phyloP scores from a whole-genome alignment of 2,113 vertebrate species.

The Vulpes lagopus region DNA sequence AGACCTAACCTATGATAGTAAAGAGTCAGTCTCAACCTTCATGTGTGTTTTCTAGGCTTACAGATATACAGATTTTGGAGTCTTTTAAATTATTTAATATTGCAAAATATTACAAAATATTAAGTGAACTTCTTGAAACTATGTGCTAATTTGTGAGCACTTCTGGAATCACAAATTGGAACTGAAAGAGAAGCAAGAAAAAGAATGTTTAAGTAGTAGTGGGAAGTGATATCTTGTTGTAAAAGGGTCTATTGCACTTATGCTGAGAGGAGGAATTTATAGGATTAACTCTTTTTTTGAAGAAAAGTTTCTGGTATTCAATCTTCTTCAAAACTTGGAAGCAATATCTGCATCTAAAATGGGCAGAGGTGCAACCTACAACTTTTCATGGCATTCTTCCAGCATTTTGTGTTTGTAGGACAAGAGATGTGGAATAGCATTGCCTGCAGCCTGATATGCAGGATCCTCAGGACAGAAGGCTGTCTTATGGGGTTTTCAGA shows the following conservation, averaged over 20 bases:
- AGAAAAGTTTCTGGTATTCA: neutral
- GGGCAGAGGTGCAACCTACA: neutral
- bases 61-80: neutral
- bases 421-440: neutral
- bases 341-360: neutral
- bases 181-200: neutral
- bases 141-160: neutral
- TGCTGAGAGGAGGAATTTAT: neutral
- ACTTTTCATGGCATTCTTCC: neutral
- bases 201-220: neutral
- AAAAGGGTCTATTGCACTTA: neutral
- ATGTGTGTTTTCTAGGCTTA: neutral
- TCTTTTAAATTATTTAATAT: constrained; percentile 31
- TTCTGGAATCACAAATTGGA: neutral
- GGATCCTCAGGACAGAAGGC: neutral
- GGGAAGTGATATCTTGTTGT: neutral
- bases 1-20: neutral
- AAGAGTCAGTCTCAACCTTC: neutral
- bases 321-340: neutral
- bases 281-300: neutral
- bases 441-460: neutral
- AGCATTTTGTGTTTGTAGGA: neutral
- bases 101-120: constrained; percentile 39
- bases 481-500: neutral
- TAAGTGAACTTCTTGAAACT: neutral